Evolutionary conservation across 2,797 vertebrate species (phyloP).

Genomic region (Crocidura indochinensis): DNA sequence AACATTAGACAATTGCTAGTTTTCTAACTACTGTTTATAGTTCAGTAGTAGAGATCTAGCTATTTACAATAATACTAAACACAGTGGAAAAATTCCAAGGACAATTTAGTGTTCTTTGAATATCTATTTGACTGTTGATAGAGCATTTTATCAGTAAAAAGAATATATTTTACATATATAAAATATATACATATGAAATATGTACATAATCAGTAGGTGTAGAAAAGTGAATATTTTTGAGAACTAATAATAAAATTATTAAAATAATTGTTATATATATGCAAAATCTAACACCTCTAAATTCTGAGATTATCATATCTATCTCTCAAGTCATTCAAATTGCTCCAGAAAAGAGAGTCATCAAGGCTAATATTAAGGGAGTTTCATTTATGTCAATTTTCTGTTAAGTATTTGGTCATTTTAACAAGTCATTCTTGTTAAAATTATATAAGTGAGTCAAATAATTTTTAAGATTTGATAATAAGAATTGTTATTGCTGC

Average conservation of each 20-base stretch:
- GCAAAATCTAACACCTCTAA: background rate
- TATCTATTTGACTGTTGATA: background rate
- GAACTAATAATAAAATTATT: background rate
- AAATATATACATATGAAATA: background rate
- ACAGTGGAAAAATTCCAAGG: background rate
- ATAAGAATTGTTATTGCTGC: slow-evolving; percentile 16
- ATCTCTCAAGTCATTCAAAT: background rate
- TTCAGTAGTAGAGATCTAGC: background rate
- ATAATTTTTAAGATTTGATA: background rate
- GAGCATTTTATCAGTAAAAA: background rate
- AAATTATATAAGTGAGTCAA: background rate
- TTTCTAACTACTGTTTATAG: background rate
- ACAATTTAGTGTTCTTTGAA: background rate
- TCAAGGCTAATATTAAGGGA: background rate
- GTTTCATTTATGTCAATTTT: background rate
- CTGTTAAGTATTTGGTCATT: background rate
- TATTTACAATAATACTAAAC: background rate
- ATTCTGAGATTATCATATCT: background rate
- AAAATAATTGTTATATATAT: background rate
- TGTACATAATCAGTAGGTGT: too few relatives aligned
- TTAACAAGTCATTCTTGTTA: background rate
- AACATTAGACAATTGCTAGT: slow-evolving; percentile 16
- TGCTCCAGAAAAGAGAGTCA: background rate
- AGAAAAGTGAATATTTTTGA: too few relatives aligned
- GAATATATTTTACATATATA: too few relatives aligned